Evolutionary conservation across 1,140 invertebrate genomes (phyloP).

Genomic region (Pseudomyrmex sp.): DNA sequence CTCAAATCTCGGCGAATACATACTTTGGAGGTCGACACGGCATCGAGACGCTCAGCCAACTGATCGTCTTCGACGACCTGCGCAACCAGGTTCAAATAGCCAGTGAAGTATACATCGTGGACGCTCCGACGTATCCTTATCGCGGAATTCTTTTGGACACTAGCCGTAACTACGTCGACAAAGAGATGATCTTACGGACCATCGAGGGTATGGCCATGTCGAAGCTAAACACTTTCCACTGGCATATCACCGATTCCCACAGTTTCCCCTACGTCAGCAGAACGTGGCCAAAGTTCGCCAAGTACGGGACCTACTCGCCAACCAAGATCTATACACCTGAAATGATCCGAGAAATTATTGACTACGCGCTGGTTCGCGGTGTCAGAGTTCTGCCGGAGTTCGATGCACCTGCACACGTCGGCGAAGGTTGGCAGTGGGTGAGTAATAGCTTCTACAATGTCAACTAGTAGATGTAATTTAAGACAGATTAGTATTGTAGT

Average conservation of each 20-base stretch:
- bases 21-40: constrained; percentile 92
- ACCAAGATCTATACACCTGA: constrained; percentile 87
- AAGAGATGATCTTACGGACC: constrained; percentile 89
- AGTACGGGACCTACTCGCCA: constrained; percentile 90
- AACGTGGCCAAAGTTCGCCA: constrained; percentile 88
- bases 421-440: constrained; percentile 93
- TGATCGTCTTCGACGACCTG: constrained; percentile 90
- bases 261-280: constrained; percentile 92
- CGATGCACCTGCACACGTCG: constrained; percentile 95
- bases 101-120: constrained; percentile 87
- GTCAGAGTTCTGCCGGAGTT: constrained; percentile 93
- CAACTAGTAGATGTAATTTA: background rate
- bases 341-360: constrained; percentile 87
- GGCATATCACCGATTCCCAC: constrained; percentile 96
- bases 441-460: constrained; percentile 63
- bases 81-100: constrained; percentile 87
- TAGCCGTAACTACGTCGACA: constrained; percentile 90
- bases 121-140: constrained; percentile 91
- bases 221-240: constrained; percentile 95
- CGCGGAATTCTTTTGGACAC: constrained; percentile 92
- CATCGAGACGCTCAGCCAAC: constrained; percentile 91
- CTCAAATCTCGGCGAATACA: constrained; percentile 87
- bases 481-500: background rate
- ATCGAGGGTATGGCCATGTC: constrained; percentile 92
- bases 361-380: constrained; percentile 90